Conservation (phyloP, 2,797 vertebrate genomes). For the Apogon hyalosoma region DNA sequence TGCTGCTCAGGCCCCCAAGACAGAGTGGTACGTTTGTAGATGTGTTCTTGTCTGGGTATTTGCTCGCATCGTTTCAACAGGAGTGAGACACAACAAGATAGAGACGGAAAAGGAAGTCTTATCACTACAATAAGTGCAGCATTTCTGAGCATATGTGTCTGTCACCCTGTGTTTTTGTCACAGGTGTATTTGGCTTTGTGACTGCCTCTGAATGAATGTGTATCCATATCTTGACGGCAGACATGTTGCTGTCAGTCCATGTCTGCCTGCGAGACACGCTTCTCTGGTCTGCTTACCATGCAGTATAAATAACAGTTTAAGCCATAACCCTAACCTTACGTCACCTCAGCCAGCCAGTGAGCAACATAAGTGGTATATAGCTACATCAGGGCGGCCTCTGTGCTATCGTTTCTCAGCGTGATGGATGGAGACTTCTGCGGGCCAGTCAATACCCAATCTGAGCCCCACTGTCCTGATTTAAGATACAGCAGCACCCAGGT, state of each 20-base stretch:
- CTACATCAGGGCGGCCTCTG: slow-evolving; percentile 69
- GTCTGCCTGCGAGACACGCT: slow-evolving; percentile 38
- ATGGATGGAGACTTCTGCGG: slow-evolving; percentile 82
- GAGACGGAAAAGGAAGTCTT: slow-evolving; percentile 43
- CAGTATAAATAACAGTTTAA: slow-evolving; percentile 50
- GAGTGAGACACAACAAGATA: slow-evolving; percentile 49
- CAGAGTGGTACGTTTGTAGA: slow-evolving; percentile 48
- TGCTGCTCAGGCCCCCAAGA: slow-evolving; percentile 77
- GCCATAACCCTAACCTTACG: slow-evolving; percentile 72
- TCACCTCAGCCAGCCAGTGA: slow-evolving; percentile 63
- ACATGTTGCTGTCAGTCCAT: slow-evolving; percentile 43
- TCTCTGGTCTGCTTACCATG: slow-evolving; percentile 33
- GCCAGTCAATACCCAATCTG: slow-evolving; percentile 86
- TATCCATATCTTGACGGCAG: slow-evolving; percentile 49
- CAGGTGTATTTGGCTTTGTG: slow-evolving; percentile 24
- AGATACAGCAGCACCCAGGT: slow-evolving; percentile 81
- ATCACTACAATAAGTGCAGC: slow-evolving; percentile 45
- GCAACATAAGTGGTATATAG: slow-evolving; percentile 70
- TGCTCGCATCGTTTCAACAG: slow-evolving; percentile 15
- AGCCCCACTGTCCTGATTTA: slow-evolving; percentile 84
- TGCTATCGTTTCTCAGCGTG: slow-evolving; percentile 81
- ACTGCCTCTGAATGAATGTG: slow-evolving; percentile 36
- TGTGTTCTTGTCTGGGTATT: slow-evolving; percentile 15
- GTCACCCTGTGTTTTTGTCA: slow-evolving; percentile 65
- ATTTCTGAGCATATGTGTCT: slow-evolving; percentile 64